A percentile compares a stretch with the other conserved stretches of the same genome.
Conservation (phyloP, 1,140 invertebrate genomes). For the Calliphora vicina region DNA sequence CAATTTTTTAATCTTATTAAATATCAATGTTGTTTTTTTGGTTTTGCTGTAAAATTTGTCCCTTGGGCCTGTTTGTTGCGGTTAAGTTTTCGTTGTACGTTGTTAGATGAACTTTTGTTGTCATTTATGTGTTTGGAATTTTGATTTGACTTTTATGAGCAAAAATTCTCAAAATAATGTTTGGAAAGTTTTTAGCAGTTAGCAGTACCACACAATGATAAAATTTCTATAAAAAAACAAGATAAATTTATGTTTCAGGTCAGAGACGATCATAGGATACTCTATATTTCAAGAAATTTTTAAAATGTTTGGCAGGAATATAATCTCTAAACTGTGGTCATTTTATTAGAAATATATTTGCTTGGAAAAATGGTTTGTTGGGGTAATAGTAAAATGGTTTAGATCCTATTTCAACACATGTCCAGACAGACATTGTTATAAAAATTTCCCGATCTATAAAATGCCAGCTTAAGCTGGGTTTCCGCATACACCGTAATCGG, state of each 20-base stretch:
- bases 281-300: neutral
- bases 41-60: neutral
- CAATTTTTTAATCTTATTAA: constrained; percentile 4
- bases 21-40: neutral
- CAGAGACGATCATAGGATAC: neutral
- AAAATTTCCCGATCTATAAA: too few relatives aligned
- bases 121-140: constrained; percentile 10
- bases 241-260: neutral
- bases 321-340: too few relatives aligned
- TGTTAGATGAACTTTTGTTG: neutral
- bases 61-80: neutral
- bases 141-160: neutral
- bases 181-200: neutral
- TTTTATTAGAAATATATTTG: too few relatives aligned
- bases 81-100: neutral
- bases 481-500: too few relatives aligned
- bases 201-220: neutral
- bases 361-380: too few relatives aligned
- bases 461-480: too few relatives aligned
- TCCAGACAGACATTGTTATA: too few relatives aligned
- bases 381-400: too few relatives aligned
- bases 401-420: too few relatives aligned
- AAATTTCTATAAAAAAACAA: neutral
- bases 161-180: neutral
- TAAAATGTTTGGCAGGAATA: too few relatives aligned